These are phyloP conservation scores for Gallinago stenura DNA, from an alignment of 2,797 vertebrate species.

Conservation along the genomic window DNA sequence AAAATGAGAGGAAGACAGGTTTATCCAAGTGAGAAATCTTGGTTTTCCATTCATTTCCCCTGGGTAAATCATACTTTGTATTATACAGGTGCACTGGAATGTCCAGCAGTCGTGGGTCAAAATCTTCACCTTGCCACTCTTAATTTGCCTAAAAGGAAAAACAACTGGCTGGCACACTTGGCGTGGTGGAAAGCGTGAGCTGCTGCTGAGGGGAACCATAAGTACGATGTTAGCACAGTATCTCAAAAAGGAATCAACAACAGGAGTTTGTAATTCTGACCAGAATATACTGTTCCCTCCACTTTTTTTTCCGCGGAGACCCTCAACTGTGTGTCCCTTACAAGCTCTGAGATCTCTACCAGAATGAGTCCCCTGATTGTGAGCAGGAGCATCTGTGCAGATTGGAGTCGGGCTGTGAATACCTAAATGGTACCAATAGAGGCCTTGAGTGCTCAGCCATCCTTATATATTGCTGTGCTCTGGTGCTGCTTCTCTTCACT, in stretches of 20 bases:
- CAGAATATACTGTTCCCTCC: neutral
- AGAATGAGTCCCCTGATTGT: neutral
- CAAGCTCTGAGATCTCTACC: neutral
- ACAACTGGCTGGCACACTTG: neutral
- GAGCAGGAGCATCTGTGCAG: neutral
- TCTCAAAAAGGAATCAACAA: neutral
- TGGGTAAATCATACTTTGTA: neutral
- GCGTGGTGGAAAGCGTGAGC: neutral
- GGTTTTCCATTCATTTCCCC: neutral
- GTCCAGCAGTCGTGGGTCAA: neutral
- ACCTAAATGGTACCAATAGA: neutral
- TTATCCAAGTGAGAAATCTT: slow-evolving; percentile 25
- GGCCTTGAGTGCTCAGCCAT: neutral
- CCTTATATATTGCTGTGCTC: neutral
- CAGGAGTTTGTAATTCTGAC: neutral
- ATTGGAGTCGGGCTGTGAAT: neutral
- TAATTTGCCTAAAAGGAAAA: neutral
- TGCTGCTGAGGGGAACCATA: neutral
- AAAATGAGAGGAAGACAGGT: neutral
- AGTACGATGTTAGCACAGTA: neutral
- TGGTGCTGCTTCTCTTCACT: neutral
- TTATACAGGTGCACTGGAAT: neutral
- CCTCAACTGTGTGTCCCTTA: neutral
- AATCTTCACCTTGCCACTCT: neutral
- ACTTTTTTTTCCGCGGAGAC: neutral